phyloP scores from a whole-genome alignment of 1,140 invertebrate species.

The Tetraneura akinire region DNA sequence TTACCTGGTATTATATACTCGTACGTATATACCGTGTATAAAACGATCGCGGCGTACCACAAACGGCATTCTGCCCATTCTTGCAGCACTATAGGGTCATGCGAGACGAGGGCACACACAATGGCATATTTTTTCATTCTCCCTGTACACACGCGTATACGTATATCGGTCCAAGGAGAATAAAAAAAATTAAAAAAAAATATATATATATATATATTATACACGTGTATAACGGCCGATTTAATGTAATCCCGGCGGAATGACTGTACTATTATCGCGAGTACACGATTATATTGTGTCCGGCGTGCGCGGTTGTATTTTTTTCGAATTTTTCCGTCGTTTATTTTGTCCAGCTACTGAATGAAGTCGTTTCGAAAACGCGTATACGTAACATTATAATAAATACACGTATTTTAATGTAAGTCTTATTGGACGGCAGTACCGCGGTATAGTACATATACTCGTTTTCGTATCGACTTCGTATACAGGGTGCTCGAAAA shows the following conservation, averaged over 20 bases:
- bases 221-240: not conserved
- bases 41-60: too few species aligned
- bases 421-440: not conserved
- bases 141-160: too few species aligned
- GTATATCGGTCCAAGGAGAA: not conserved
- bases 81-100: not conserved
- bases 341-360: conserved; percentile 4
- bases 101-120: not conserved
- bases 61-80: too few species aligned
- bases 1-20: too few species aligned
- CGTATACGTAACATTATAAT: too few species aligned
- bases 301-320: not conserved
- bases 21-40: too few species aligned
- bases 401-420: not conserved
- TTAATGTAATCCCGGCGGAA: not conserved
- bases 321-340: not conserved
- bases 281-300: conserved; percentile 13
- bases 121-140: not conserved
- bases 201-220: not conserved
- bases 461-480: too few species aligned
- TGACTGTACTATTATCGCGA: not conserved
- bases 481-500: too few species aligned
- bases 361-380: conserved; percentile 10
- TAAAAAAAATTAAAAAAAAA: not conserved
- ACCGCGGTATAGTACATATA: not conserved